Evolutionary conservation across 2,888 invertebrate species (phyloP), one percentile per base, ranked within the genome.

Genomic region (Deroplatys truncata): DNA sequence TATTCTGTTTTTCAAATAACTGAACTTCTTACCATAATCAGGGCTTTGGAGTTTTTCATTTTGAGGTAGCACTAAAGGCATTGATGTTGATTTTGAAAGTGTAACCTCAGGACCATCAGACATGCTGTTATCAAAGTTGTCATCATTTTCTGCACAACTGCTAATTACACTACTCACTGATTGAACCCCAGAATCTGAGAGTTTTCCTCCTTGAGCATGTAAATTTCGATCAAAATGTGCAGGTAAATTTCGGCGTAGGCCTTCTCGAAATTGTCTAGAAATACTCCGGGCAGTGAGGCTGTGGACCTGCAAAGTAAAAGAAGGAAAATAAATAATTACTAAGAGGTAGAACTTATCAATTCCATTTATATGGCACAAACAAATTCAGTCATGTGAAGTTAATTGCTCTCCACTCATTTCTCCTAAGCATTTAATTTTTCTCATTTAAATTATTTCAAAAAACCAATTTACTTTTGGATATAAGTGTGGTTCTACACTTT

Each of bases 241-340:
- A 35, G 92, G 92, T 31, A 91, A 91, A 35, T 92, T 91, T 28
- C 91, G 94, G 92, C 95, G 95, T 84, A 97, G 94, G 89, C 96
- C 96, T 91, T 97, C 96, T 85, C 97, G 94, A 92, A 97, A 96
- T 93, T 97, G 96, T 92, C 95, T 96, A 7, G 97, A 96, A 90
- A 97, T 95, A 92, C 97, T 97, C 91, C 97, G 95, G 13, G 97
- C 97, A 82, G 97, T 97, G 91, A 97, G 93, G 93, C 97, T 97
- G 93, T 97, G 97, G 90, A 96, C 94, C 93, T 95, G 94, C 83
- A 88, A 91, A 72, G 56, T 10, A 13, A 85, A 83, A 88, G 28
- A 82, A 85, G 28, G 15, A 49, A n/a, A 29, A 87, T n/a, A 87
- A 28, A 28, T 31, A 43, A 43, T 43, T 43, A 43, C 43, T 35